Conservation (phyloP, 1,140 invertebrate species). For the Pemphigus obesinymphae region DNA sequence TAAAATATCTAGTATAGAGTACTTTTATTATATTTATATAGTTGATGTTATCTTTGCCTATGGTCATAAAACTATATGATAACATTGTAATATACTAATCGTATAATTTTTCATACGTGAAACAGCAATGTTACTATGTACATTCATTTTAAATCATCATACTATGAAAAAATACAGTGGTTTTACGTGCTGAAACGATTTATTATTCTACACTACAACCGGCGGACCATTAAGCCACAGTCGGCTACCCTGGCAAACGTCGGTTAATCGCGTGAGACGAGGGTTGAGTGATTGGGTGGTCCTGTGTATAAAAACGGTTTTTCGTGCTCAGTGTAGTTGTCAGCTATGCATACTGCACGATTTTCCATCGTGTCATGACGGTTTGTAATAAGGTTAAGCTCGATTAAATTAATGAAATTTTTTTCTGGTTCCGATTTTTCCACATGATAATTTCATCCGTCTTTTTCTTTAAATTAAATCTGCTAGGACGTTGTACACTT, state of each 20-base stretch:
- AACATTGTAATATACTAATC: not conserved
- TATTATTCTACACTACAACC: not conserved
- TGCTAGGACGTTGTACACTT: not conserved
- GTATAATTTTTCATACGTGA: not conserved
- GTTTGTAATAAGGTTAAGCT: not conserved
- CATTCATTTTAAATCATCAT: not conserved
- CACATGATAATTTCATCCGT: not conserved
- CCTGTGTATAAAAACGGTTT: not conserved
- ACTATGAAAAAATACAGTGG: not conserved
- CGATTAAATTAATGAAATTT: too few species aligned
- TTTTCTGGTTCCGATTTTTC: not conserved
- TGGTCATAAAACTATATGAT: too few species aligned
- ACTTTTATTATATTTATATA: too few species aligned
- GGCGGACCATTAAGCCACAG: not conserved
- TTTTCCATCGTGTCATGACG: not conserved
- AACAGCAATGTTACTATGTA: not conserved
- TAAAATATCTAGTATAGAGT: too few species aligned
- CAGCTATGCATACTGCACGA: not conserved
- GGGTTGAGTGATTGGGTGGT: not conserved
- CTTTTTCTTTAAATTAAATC: not conserved
- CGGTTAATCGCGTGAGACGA: not conserved
- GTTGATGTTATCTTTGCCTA: too few species aligned
- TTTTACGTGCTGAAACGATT: not conserved
- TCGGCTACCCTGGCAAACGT: not conserved
- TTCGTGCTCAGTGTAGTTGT: not conserved